Percentiles rank a stretch among this genome's conserved stretches.
phyloP scores from a whole-genome alignment of 2,113 vertebrate species.

The Notarius quadriscutis region DNA sequence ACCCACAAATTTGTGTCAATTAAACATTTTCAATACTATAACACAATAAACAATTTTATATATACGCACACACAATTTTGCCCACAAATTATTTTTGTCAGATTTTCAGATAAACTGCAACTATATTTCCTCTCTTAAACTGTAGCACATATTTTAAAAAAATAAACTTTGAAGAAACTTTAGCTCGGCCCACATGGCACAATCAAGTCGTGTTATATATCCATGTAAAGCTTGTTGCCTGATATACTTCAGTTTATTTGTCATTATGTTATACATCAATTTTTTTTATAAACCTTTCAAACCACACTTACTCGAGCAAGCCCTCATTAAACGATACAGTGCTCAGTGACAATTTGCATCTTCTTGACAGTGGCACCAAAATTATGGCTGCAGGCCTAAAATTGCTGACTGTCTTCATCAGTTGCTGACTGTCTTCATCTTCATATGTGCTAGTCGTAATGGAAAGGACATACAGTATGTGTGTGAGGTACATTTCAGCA shows the following conservation, averaged over 20 bases:
- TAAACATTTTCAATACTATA: background rate
- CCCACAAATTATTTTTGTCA: background rate
- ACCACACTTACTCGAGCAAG: background rate
- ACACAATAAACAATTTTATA: too few species aligned
- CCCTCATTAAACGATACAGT: background rate
- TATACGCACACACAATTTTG: background rate
- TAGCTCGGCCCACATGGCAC: background rate
- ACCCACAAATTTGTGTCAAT: background rate
- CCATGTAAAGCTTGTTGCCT: background rate
- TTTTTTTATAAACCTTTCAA: background rate
- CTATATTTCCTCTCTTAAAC: too few species aligned
- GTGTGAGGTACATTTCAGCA: background rate
- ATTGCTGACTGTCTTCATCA: background rate
- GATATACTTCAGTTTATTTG: background rate
- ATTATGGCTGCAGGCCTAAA: background rate
- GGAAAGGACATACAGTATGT: background rate
- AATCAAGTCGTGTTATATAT: background rate
- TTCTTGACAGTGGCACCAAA: background rate
- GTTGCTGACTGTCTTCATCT: background rate
- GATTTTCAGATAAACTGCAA: too few species aligned
- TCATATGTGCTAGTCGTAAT: background rate
- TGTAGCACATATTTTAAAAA: too few species aligned
- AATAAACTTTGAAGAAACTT: background rate
- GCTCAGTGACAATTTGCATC: background rate
- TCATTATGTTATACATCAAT: background rate